These are phyloP conservation scores for Corvus cornix DNA, from an alignment of 2,113 vertebrate species.

Conservation along the genomic window DNA sequence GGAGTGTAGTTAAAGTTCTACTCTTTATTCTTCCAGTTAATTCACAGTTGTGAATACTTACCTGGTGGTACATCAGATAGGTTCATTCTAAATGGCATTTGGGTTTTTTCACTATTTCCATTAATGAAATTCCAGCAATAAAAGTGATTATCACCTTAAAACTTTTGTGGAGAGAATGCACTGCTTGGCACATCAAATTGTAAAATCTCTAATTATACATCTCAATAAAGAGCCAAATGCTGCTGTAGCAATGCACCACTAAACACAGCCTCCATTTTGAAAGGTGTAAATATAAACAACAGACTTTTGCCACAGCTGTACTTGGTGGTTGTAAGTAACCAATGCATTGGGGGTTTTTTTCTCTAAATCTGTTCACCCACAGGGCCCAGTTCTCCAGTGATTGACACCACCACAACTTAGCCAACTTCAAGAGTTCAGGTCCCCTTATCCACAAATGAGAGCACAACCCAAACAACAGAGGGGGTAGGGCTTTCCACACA, in stretches of 20 bases:
- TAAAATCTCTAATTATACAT: slow-evolving; percentile 5
- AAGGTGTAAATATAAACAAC: slow-evolving; percentile 35
- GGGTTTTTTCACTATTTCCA: not conserved
- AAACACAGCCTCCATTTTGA: slow-evolving; percentile 4
- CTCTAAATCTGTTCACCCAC: not conserved
- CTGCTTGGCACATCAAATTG: not conserved
- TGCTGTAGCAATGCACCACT: slow-evolving; percentile 10
- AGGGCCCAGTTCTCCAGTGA: not conserved
- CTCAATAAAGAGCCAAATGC: slow-evolving; percentile 1
- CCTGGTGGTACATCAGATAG: not conserved
- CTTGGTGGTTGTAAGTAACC: not conserved
- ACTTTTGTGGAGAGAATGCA: not conserved
- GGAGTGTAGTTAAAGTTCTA: not conserved
- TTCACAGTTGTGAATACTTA: not conserved
- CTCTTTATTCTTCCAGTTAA: not conserved
- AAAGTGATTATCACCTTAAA: slow-evolving; percentile 5
- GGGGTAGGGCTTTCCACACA: not conserved
- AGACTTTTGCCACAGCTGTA: slow-evolving; percentile 2
- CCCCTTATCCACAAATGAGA: not conserved
- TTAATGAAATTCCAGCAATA: slow-evolving; percentile 10
- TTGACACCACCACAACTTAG: not conserved
- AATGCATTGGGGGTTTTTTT: accelerated
- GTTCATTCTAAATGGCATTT: not conserved
- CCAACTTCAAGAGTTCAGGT: not conserved
- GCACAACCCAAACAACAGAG: not conserved